Conservation (phyloP, 2,797 vertebrate species). For the Champsocephalus esox region DNA sequence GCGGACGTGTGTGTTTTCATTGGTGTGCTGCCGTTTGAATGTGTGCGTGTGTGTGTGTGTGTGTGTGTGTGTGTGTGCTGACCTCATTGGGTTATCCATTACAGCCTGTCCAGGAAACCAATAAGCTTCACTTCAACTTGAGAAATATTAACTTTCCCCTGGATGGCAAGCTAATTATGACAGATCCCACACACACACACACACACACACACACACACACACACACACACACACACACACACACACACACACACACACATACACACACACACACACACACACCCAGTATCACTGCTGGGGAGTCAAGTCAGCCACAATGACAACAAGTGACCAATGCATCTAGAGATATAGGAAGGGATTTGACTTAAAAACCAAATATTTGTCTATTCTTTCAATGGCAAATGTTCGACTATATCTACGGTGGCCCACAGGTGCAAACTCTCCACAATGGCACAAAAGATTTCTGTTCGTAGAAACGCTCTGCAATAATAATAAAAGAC, state of each 20-base stretch:
- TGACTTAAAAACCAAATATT: slow-evolving; percentile 7
- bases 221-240: not conserved
- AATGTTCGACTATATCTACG: not conserved
- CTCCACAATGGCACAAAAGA: too few relatives aligned
- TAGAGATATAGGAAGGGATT: slow-evolving; percentile 21
- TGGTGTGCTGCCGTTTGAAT: slow-evolving; percentile 47
- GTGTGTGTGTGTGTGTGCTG: slow-evolving; percentile 27
- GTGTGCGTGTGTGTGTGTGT: slow-evolving; percentile 22
- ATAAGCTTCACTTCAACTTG: slow-evolving; percentile 78
- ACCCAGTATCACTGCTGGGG: slow-evolving; percentile 36
- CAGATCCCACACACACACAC: slow-evolving; percentile 8
- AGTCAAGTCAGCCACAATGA: slow-evolving; percentile 45
- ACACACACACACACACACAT: slow-evolving; percentile 14
- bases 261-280: slow-evolving; percentile 17
- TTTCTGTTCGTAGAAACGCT: too few relatives aligned
- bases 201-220: not conserved
- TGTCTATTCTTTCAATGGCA: not conserved
- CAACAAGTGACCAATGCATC: slow-evolving; percentile 55
- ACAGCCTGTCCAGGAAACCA: slow-evolving; percentile 80
- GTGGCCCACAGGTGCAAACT: too few relatives aligned
- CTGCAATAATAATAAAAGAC: too few relatives aligned
- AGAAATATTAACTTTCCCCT: slow-evolving; percentile 81
- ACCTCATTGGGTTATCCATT: slow-evolving; percentile 77
- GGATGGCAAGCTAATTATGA: slow-evolving; percentile 78
- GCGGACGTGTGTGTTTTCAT: slow-evolving; percentile 54